A percentile compares a stretch with the other conserved stretches of the same genome.
Conservation (phyloP, 2,797 vertebrate species). For the Falco berigora region DNA sequence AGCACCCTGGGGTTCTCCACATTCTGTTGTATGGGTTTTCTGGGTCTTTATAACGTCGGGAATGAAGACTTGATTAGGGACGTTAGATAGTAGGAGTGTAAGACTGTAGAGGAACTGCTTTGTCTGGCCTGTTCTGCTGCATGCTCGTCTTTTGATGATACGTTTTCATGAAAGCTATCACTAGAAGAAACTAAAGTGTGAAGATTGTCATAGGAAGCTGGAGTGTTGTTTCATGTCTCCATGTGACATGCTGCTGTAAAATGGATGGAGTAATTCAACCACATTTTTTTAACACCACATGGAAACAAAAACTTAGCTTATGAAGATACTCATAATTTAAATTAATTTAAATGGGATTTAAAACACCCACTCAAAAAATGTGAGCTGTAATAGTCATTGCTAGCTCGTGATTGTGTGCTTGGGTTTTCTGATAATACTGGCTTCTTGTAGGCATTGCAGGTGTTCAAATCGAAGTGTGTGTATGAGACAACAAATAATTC, state of each 20-base stretch:
- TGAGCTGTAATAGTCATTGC: not conserved
- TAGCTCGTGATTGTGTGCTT: fast-evolving
- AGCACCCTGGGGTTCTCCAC: too few relatives aligned
- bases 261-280: not conserved
- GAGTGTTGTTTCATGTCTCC: not conserved
- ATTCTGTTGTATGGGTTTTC: too few relatives aligned
- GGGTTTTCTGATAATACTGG: not conserved
- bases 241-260: not conserved
- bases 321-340: not conserved
- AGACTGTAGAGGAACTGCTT: too few relatives aligned
- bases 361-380: not conserved
- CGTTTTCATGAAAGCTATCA: too few relatives aligned
- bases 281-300: not conserved
- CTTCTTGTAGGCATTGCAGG: not conserved
- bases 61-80: too few relatives aligned
- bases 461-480: not conserved
- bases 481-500: not conserved
- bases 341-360: not conserved
- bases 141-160: too few relatives aligned
- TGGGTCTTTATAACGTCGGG: too few relatives aligned
- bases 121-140: too few relatives aligned
- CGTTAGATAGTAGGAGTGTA: too few relatives aligned
- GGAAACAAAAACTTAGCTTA: not conserved
- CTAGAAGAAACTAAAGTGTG: not conserved
- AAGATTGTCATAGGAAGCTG: not conserved